These are phyloP conservation scores for Uloborus plumipes DNA, from an alignment of 2,888 invertebrate genomes.

Conservation along the genomic window DNA sequence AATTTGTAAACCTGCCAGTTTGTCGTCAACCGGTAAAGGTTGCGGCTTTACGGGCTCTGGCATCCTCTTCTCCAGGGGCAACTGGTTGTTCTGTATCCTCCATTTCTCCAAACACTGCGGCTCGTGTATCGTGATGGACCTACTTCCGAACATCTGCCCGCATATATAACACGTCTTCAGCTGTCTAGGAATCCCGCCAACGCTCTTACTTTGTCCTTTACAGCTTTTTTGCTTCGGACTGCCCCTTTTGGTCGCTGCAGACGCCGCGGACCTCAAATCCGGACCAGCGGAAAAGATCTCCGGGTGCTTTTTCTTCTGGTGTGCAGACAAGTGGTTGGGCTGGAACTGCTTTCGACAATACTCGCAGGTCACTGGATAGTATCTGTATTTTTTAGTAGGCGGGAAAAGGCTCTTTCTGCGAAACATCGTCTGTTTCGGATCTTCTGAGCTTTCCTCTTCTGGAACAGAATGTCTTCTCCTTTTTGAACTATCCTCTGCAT, in stretches of 20 bases:
- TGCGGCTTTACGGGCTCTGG: constrained; percentile 37
- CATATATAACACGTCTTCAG: constrained; percentile 75
- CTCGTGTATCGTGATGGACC: constrained; percentile 78
- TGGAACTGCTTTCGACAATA: constrained; percentile 40
- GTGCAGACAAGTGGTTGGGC: constrained; percentile 16
- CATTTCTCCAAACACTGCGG: constrained; percentile 76
- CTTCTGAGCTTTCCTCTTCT: no score
- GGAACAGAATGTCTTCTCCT: no score
- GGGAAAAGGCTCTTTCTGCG: not conserved
- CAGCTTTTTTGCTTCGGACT: not conserved
- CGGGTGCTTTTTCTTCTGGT: constrained; percentile 25
- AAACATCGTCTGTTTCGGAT: no score
- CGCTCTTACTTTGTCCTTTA: not conserved
- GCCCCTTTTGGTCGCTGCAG: not conserved
- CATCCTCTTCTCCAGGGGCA: constrained; percentile 73
- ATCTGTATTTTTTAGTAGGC: constrained; percentile 25
- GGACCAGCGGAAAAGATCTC: not conserved
- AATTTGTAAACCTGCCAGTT: not conserved
- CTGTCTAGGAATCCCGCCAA: constrained; percentile 11
- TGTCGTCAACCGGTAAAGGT: not conserved
- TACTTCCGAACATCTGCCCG: constrained; percentile 78
- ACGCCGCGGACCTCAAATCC: no score
- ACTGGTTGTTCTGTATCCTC: constrained; percentile 74
- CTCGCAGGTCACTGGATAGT: constrained; percentile 43
- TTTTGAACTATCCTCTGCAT: not conserved